phyloP scores from a whole-genome alignment of 2,797 vertebrate genomes.

The Meriones psammophilus region DNA sequence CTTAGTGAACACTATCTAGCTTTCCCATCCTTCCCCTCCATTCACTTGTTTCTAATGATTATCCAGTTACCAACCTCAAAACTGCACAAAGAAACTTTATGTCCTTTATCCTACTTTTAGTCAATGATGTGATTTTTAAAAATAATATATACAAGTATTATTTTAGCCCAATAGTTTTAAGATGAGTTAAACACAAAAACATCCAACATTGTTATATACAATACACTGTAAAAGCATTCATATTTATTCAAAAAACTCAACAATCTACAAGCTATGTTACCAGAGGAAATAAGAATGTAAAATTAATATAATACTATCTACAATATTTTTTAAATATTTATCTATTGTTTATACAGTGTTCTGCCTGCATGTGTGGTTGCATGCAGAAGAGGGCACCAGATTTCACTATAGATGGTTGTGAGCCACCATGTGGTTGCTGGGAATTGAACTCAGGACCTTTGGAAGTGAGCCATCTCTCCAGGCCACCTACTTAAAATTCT shows the following conservation, averaged over 20 bases:
- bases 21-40: not conserved
- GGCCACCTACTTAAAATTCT: not conserved
- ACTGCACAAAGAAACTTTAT: not conserved
- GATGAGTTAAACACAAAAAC: not conserved
- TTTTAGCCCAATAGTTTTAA: not conserved
- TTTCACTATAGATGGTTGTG: too few relatives aligned
- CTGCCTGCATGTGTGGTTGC: too few relatives aligned
- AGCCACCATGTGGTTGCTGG: too few relatives aligned
- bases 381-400: too few relatives aligned
- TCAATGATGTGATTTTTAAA: not conserved
- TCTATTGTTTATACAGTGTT: too few relatives aligned
- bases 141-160: not conserved
- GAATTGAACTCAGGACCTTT: too few relatives aligned
- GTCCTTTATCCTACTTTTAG: constrained; percentile 3
- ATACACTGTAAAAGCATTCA: not conserved
- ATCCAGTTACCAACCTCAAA: not conserved
- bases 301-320: not conserved
- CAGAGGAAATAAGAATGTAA: constrained; percentile 8
- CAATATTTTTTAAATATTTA: too few relatives aligned
- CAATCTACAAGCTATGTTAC: constrained; percentile 27
- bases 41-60: not conserved
- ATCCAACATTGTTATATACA: not conserved
- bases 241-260: not conserved
- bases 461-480: too few relatives aligned
- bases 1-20: not conserved